Percentiles rank a stretch among this genome's conserved stretches.
Conservation (phyloP, 2,113 vertebrate species). For the Cyprinodon brontotheroides region DNA sequence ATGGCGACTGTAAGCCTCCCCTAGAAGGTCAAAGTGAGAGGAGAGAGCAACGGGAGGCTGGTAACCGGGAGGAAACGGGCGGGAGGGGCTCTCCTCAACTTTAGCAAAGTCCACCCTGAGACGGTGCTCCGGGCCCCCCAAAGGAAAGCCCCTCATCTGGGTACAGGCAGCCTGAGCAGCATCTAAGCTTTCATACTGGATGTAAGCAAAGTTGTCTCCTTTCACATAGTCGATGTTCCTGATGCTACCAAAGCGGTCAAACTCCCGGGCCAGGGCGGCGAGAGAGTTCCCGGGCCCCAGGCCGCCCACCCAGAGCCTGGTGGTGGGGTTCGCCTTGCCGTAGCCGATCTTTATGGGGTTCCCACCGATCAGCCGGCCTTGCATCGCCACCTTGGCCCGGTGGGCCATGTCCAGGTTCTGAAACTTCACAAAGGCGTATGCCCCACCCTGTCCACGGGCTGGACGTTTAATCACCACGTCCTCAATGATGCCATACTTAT, state of each 20-base stretch:
- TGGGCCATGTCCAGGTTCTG: conserved; percentile 99
- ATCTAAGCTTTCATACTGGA: conserved; percentile 96
- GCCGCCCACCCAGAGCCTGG: conserved; percentile 95
- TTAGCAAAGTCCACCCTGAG: conserved; percentile 97
- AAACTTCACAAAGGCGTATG: conserved; percentile 97
- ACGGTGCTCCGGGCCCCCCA: conserved; percentile 89
- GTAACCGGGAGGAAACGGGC: conserved; percentile 83
- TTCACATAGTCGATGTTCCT: conserved; percentile 96
- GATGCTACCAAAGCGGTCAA: conserved; percentile 97
- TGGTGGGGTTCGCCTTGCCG: conserved; percentile 95
- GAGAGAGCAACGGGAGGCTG: conserved; percentile 82
- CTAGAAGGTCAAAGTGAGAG: conserved; percentile 86
- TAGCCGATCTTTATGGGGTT: conserved; percentile 98
- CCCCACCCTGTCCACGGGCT: conserved; percentile 88
- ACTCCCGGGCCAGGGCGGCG: conserved; percentile 92
- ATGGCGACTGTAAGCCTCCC: conserved; percentile 87
- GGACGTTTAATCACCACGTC: conserved; percentile 97
- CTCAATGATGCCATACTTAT: conserved; percentile 96
- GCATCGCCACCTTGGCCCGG: conserved; percentile 96
- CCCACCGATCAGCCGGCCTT: conserved; percentile 89
- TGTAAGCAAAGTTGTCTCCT: conserved; percentile 96
- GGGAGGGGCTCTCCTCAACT: conserved; percentile 85
- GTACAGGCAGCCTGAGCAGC: conserved; percentile 94
- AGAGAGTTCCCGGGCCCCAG: conserved; percentile 91
- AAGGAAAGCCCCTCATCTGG: conserved; percentile 95